Evolutionary conservation across 1,140 invertebrate genomes (phyloP), one percentile per base, ranked within the genome.

Genomic region (Scaptomyza montana): DNA sequence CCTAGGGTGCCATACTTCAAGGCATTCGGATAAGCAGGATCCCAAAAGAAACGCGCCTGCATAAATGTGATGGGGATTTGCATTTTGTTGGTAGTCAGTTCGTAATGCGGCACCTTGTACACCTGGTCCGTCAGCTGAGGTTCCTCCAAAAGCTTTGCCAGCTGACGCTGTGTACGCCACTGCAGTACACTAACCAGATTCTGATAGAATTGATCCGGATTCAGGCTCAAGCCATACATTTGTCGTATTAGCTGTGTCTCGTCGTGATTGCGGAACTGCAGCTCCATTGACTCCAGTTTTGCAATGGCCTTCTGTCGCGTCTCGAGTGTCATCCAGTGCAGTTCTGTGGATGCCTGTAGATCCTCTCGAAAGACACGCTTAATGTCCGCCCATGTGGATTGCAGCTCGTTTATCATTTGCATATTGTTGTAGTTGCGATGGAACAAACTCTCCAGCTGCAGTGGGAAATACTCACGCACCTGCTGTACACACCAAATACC

Each of bases 1-100:
- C 98, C 98, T 94, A 99, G 97, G 0, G 97, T 98, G 7, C 98
- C 98, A 91, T 96, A 99, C 92, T 99, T 99, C 0, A 99, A 93
- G 41, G 97, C 97, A 73, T 95, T 95, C 0, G 98, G 97, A 92
- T 98, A 99, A 91, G 98, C 98, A 0, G 98, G 98, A 10, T 95
- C 95, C 90, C 90, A 91, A 77, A 94, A 95, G 92, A 97, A 98
- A 3, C 96, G 95, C 59, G 96, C 94, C 85, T 99, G 98, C 1
- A 99, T 93, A 54, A 99, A 99, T 1, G 98, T 98, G 36, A 98
- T 98, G 0, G 98, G 98, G 87, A 99, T 98, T 0, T 98, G 97
- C 79, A 98, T 98, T 90, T 99, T 97, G 92, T 99, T 99, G 90
- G 97, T 98, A 1, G 97, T 98, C 3, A 98, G 97, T 2, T 97